Conservation (phyloP, 2,797 vertebrate species). For the Tragopan temminckii region DNA sequence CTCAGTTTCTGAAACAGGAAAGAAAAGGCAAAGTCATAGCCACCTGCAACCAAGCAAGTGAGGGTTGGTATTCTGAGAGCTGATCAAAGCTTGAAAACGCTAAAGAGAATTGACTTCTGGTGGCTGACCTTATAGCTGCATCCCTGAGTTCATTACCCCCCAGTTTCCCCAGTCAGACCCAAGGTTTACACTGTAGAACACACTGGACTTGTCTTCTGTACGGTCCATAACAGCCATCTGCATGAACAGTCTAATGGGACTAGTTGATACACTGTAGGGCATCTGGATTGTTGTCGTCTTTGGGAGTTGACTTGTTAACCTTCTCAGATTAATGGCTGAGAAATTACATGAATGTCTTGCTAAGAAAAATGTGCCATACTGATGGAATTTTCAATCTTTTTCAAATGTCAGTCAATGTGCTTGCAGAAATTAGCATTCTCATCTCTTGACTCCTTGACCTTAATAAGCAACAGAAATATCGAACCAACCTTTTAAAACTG, state of each 20-base stretch:
- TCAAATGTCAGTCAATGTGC: constrained; percentile 71
- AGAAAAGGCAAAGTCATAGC: neutral
- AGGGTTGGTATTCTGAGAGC: neutral
- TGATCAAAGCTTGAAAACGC: neutral
- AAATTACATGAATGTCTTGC: constrained; percentile 46
- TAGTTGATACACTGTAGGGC: rapidly evolving
- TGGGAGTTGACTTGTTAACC: neutral
- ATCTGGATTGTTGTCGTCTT: neutral
- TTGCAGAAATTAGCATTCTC: constrained; percentile 43
- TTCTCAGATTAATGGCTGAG: constrained; percentile 18
- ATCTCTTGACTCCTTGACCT: constrained; percentile 48
- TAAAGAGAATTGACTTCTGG: rapidly evolving
- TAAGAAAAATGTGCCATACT: constrained; percentile 18
- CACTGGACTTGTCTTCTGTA: neutral
- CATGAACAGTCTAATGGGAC: neutral
- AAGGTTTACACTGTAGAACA: neutral
- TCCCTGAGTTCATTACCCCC: neutral
- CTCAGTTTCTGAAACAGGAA: neutral
- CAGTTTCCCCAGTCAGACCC: neutral
- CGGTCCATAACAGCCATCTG: neutral
- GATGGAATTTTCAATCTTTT: constrained; percentile 50
- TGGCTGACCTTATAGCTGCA: neutral
- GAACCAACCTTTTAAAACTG: constrained; percentile 68
- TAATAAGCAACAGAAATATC: constrained; percentile 56
- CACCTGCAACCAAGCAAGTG: neutral